Base-by-base conservation (phyloP, 2,113 vertebrate genomes). In the Todiramphus saurophagus region DNA sequence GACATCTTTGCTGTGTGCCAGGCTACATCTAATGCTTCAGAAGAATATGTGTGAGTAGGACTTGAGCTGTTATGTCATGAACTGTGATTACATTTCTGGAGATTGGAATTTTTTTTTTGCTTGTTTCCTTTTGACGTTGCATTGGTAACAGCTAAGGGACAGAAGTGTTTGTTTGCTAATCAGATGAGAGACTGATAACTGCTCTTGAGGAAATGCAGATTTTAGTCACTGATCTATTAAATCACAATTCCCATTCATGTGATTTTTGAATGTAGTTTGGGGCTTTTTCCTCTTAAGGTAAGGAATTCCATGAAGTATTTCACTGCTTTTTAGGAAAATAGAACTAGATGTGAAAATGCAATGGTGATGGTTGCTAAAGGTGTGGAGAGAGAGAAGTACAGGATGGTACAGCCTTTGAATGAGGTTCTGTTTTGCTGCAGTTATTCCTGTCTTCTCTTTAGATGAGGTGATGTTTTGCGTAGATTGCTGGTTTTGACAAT, bases 401-500 rank as follows among this genome's bases (percentile, higher is more conserved):
- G 33, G 41, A n/a, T 4, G 67, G 56, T 59, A 73, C n/a, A 70
- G 28, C 16, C 28, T 79, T 43, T 70, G 50, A 11, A 10, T 51
- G 73, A 69, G 50, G 13, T 27, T 93, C 18, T 66, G 50, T 55
- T 62, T 12, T 53, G 76, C 39, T 53, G 28, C 70, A 35, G 3
- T 78, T 56, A 10, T 9, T 79, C 23, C 70, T 67, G 58, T 31
- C 41, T 23, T 55, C 16, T 5, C 39, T 80, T 77, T 6, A 41
- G 70, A n/a, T 39, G 53, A 82, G 64, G 44, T 25, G 41, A 41
- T 41, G 41, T 13, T 31, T 60, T 0, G 1, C 0, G 0, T 16
- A 64, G 51, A 50, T 24, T 66, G 44, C 37, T 48, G 14, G 37
- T 88, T 27, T 50, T 77, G 51, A 13, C 43, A 55, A 18, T 1